Evolutionary conservation across 2,888 invertebrate genomes (phyloP).

Genomic region (Nomada ruficornis): DNA sequence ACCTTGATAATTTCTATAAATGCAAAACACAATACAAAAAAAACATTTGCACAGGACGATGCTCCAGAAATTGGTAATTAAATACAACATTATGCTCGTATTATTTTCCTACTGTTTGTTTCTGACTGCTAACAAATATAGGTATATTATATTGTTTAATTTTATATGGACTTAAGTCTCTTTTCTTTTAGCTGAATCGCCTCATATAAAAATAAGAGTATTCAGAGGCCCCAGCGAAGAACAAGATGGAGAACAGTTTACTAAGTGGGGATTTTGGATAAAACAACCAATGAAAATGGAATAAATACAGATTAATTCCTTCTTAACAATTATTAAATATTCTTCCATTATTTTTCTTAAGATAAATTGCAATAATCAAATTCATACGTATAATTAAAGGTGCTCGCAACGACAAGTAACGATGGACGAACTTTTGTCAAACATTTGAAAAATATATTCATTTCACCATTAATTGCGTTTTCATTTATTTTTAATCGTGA

Average conservation of each 20-base stretch:
- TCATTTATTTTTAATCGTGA: no score
- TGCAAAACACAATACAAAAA: background rate
- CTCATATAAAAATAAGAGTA: constrained; percentile 81
- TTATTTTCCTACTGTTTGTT: background rate
- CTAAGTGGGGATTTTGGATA: constrained; percentile 82
- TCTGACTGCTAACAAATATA: background rate
- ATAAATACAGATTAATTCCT: constrained; percentile 1
- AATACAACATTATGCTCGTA: background rate
- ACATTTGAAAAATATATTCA: no score
- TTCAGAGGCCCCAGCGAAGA: constrained; percentile 80
- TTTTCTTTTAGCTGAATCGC: constrained; percentile 65
- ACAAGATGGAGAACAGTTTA: constrained; percentile 75
- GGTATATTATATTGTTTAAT: background rate
- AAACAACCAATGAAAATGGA: constrained; percentile 74
- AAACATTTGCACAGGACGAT: background rate
- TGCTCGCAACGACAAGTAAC: background rate
- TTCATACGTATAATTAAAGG: background rate
- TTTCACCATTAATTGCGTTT: no score
- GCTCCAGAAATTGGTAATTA: constrained; percentile 22
- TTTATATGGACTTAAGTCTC: background rate
- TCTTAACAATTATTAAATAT: background rate
- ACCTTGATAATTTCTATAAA: constrained; percentile 3
- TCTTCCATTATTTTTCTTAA: background rate
- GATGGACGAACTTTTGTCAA: no score
- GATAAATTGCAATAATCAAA: background rate